A percentile compares a stretch with the other conserved stretches of the same genome.
These are phyloP conservation scores for Phanerotoma sp. DNA, from an alignment of 2,888 invertebrate species.

Conservation along the genomic window DNA sequence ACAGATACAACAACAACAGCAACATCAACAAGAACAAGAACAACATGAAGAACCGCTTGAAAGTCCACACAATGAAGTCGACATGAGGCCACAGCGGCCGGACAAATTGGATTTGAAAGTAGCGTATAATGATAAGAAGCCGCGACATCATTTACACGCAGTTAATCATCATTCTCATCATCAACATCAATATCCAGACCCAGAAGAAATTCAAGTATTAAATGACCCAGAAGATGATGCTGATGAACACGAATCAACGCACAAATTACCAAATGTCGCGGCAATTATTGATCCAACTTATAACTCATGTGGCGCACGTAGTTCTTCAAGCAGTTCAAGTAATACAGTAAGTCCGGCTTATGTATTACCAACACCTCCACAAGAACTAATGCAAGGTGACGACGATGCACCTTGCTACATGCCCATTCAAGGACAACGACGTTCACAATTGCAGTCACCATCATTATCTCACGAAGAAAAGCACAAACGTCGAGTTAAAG, in stretches of 20 bases:
- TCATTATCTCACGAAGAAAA: conserved; percentile 66
- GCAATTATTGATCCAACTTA: conserved; percentile 71
- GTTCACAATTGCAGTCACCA: conserved; percentile 57
- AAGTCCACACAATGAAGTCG: conserved; percentile 47
- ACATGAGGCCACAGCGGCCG: conserved; percentile 51
- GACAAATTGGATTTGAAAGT: conserved; percentile 50
- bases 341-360: conserved; percentile 52
- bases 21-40: too few species aligned
- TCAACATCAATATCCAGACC: conserved; percentile 46
- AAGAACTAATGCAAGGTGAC: conserved; percentile 42
- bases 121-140: conserved; percentile 32
- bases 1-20: conserved; percentile 62
- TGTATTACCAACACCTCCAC: conserved; percentile 50
- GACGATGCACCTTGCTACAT: conserved; percentile 71
- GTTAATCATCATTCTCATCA: conserved; percentile 11
- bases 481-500: conserved; percentile 63
- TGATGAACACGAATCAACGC: conserved; percentile 7
- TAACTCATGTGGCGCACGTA: conserved; percentile 45
- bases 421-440: conserved; percentile 75
- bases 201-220: conserved; percentile 56
- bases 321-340: conserved; percentile 45
- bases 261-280: conserved; percentile 62
- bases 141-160: conserved; percentile 19
- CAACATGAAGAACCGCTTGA: too few species aligned
- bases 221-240: conserved; percentile 44